Conservation (phyloP, 2,797 vertebrate genomes). For the Anabas testudineus region DNA sequence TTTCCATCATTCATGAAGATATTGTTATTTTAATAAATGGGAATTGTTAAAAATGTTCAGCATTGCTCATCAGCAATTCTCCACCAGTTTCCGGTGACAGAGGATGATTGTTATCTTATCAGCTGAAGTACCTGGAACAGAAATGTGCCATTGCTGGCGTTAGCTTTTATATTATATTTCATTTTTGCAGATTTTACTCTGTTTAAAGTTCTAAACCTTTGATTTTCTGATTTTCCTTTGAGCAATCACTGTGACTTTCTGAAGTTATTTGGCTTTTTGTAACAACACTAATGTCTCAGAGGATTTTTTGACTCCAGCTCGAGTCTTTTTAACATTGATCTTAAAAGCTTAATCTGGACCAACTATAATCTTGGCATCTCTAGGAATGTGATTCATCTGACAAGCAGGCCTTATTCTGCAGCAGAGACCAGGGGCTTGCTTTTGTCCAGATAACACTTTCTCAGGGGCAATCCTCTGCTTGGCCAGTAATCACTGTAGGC, state of each 20-base stretch:
- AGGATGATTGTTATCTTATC: slow-evolving; percentile 40
- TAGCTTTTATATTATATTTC: neutral
- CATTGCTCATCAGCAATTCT: slow-evolving; percentile 73
- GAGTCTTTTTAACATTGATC: neutral
- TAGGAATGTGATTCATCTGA: slow-evolving; percentile 51
- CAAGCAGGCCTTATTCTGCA: slow-evolving; percentile 43
- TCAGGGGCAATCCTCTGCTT: slow-evolving; percentile 51
- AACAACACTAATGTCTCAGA: neutral
- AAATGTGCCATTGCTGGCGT: slow-evolving; percentile 22
- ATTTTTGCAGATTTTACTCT: slow-evolving; percentile 6
- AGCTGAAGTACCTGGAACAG: slow-evolving; percentile 56
- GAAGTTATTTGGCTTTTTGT: neutral
- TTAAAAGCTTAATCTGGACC: neutral
- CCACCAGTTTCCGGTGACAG: neutral
- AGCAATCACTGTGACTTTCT: neutral
- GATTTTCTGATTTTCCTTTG: neutral
- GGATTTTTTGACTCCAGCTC: neutral
- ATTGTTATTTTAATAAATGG: slow-evolving; percentile 81
- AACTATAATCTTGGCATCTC: neutral
- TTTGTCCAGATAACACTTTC: slow-evolving; percentile 65
- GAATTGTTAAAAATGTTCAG: slow-evolving; percentile 82
- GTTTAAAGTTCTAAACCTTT: slow-evolving; percentile 1
- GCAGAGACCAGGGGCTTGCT: slow-evolving; percentile 45
- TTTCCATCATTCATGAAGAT: slow-evolving; percentile 57
- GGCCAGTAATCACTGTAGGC: slow-evolving; percentile 57